A percentile compares a stretch with the other conserved stretches of the same genome.
These are phyloP conservation scores for Drosophila hamatofila DNA, from an alignment of 2,888 invertebrate genomes.

Conservation along the genomic window DNA sequence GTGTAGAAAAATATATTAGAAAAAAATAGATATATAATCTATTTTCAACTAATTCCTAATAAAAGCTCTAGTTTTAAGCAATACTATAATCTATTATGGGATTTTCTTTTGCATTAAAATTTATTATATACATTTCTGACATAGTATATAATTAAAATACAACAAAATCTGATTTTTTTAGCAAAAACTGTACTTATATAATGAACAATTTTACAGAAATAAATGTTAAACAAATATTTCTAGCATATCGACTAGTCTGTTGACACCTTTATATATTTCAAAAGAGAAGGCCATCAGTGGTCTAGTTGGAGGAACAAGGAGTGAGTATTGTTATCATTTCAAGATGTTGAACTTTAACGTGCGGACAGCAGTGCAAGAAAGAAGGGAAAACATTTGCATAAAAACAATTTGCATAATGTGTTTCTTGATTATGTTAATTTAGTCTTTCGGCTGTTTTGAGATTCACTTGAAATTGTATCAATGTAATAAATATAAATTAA, in stretches of 20 bases:
- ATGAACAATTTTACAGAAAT: too few relatives aligned
- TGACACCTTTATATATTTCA: neutral
- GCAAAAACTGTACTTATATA: too few relatives aligned
- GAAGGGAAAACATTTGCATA: neutral
- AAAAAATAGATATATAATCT: too few relatives aligned
- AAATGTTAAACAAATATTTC: neutral
- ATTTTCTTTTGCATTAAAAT: too few relatives aligned
- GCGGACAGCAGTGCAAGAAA: neutral
- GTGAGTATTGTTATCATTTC: neutral
- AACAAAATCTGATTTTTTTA: too few relatives aligned
- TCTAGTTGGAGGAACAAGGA: neutral
- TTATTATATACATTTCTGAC: too few relatives aligned
- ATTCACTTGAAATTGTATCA: neutral
- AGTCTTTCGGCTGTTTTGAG: neutral
- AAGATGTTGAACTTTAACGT: neutral
- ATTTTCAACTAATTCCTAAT: too few relatives aligned
- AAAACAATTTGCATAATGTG: constrained; percentile 15
- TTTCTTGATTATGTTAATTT: constrained; percentile 13
- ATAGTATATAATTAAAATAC: too few relatives aligned
- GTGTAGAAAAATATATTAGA: too few relatives aligned
- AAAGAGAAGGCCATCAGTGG: too few relatives aligned
- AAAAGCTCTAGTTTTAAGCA: too few relatives aligned
- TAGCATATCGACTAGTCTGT: neutral
- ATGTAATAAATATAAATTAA: constrained; percentile 10
- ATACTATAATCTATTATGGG: too few relatives aligned